phyloP scores from a whole-genome alignment of 2,797 vertebrate species.

The Geotria australis region DNA sequence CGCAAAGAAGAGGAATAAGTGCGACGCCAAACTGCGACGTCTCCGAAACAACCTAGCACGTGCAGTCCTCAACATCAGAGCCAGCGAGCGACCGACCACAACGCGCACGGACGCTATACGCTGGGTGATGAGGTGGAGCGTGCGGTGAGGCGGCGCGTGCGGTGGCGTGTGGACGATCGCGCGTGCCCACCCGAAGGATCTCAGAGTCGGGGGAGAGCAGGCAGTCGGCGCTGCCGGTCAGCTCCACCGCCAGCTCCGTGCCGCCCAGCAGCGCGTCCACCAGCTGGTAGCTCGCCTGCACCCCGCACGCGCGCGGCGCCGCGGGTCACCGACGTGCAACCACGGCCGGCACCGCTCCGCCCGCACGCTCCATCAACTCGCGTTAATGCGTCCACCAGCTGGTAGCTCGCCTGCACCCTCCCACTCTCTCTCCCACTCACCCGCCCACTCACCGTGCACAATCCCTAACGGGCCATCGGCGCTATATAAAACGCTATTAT shows the following conservation, averaged over 20 bases:
- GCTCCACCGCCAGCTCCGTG: constrained; percentile 21
- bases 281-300: constrained; percentile 32
- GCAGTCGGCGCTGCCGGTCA: constrained; percentile 48
- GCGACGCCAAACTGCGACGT: too few species aligned
- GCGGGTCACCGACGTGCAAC: neutral
- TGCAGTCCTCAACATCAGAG: too few species aligned
- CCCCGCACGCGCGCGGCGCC: neutral
- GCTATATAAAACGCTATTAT: too few species aligned
- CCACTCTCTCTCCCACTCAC: neutral
- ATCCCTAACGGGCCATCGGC: too few species aligned
- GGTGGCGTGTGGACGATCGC: too few species aligned
- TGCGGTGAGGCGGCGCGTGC: too few species aligned
- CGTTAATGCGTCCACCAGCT: neutral
- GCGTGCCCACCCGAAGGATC: constrained; percentile 16
- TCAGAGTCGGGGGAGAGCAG: constrained; percentile 17
- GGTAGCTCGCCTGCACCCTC: neutral
- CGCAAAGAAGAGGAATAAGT: too few species aligned
- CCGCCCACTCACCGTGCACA: neutral
- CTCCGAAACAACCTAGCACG: too few species aligned
- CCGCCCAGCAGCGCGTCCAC: constrained; percentile 36
- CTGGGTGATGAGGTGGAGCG: too few species aligned
- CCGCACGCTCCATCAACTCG: neutral
- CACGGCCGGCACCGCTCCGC: neutral
- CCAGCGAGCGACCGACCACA: too few species aligned
- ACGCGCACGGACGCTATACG: too few species aligned